These are phyloP conservation scores for Platichthys flesus DNA, from an alignment of 2,113 vertebrate species.

Conservation along the genomic window DNA sequence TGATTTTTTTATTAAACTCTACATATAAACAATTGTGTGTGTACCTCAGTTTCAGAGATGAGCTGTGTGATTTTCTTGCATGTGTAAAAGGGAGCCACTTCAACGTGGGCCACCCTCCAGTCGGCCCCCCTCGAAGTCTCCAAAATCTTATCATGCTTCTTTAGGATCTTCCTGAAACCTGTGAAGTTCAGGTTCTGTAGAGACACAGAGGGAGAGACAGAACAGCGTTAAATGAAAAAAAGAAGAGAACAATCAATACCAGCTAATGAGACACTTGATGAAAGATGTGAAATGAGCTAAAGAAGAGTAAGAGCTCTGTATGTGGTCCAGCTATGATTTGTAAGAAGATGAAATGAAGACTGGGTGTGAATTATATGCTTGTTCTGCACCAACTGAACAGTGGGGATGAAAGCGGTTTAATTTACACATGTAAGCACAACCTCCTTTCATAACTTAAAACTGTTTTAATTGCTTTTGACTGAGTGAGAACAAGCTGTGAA, in stretches of 20 bases:
- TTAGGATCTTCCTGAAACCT: constrained; percentile 98
- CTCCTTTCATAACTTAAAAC: too few species aligned
- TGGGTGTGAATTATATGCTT: too few species aligned
- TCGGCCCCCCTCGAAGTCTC: constrained; percentile 93
- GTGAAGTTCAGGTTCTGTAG: constrained; percentile 98
- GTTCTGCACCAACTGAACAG: too few species aligned
- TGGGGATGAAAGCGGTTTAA: too few species aligned
- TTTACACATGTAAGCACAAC: too few species aligned
- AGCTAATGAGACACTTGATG: not conserved
- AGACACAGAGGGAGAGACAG: not conserved
- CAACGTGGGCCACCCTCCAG: constrained; percentile 96
- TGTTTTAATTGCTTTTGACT: too few species aligned
- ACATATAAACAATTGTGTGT: not conserved
- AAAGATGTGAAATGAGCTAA: too few species aligned
- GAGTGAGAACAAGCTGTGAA: too few species aligned
- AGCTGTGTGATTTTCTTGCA: constrained; percentile 99
- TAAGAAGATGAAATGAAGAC: too few species aligned
- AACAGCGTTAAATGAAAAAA: not conserved
- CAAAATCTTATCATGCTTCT: constrained; percentile 99
- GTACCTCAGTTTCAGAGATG: constrained; percentile 98
- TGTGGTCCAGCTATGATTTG: too few species aligned
- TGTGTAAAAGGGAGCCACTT: constrained; percentile 97
- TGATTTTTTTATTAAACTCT: not conserved
- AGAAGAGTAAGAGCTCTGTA: too few species aligned
- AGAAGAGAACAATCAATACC: not conserved